Conservation (phyloP, 2,113 vertebrate genomes). For the Laticauda colubrina region DNA sequence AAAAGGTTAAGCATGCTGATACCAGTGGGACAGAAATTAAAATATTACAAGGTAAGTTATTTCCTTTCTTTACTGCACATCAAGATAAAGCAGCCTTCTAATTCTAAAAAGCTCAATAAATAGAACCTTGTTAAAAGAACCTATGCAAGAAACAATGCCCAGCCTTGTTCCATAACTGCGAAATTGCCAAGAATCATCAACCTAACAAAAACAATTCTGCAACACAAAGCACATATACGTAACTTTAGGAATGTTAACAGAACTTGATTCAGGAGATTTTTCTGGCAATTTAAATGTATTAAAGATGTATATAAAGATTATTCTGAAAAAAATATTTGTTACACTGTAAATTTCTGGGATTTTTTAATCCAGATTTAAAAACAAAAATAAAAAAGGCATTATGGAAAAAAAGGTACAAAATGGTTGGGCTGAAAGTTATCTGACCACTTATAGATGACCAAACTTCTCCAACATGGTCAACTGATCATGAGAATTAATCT, state of each 20-base stretch:
- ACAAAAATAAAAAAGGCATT: neutral
- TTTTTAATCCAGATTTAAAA: neutral
- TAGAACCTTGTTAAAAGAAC: neutral
- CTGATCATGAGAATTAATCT: neutral
- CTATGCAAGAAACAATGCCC: conserved; percentile 4
- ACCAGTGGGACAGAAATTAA: neutral
- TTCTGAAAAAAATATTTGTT: neutral
- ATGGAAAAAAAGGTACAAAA: neutral
- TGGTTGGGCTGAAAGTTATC: neutral
- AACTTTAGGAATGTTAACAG: neutral
- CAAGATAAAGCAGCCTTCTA: neutral
- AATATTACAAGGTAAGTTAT: neutral
- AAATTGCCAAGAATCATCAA: neutral
- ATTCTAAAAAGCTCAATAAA: neutral
- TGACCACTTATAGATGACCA: too few relatives aligned
- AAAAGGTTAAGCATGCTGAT: neutral
- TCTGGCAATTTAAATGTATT: neutral
- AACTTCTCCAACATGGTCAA: neutral
- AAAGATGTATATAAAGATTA: neutral
- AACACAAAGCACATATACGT: neutral
- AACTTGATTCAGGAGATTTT: neutral
- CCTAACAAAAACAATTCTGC: neutral
- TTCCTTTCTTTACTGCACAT: neutral
- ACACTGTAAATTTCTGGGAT: neutral
- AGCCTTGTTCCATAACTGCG: conserved; percentile 16